Base-by-base conservation (phyloP, 2,888 invertebrate genomes). In the Cephus rjabovi region DNA sequence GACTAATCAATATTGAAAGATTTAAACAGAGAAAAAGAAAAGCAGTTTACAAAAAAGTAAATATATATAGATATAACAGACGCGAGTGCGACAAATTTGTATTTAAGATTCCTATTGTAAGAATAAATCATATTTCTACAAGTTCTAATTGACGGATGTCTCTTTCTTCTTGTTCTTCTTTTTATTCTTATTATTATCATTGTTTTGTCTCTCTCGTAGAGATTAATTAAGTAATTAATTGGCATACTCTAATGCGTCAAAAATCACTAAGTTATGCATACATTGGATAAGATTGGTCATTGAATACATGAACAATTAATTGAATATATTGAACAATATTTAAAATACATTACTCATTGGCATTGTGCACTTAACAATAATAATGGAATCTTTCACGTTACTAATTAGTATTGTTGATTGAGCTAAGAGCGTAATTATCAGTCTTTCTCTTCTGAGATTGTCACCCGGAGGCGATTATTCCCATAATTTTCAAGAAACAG, bases 51-150 rank as follows among this genome's bases (percentile, higher is more conserved):
- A 12, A 71, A 30, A 71, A 71, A 71, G 30, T 71, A 33, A 33
- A 71, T 71, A 71, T 33, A 33, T 71, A 71, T 71, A 71, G 6
- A 33, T n/a, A 71, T 34, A 75, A 75, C 74, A 75, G 9, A 79
- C 71, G 73, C 40, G 75, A 79, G 75, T 69, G 76, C 77, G 78
- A 81, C 73, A 79, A 87, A 83, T 88, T 88, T 89, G 88, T 89
- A 89, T 87, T 83, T 84, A 85, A 86, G 75, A 83, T 83, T 77
- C 80, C 79, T 84, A 87, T 86, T 88, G 83, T 86, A 86, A 88
- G 81, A 89, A 89, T 89, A 89, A 89, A 89, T 85, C 79, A 82
- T 88, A 88, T 89, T 89, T 89, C 86, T 87, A 87, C 87, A 88
- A 89, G 80, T 88, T 88, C 86, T 83, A 86, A 86, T 79, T 82